Conservation (phyloP, 2,113 vertebrate species). For the Neotragus moschatus region DNA sequence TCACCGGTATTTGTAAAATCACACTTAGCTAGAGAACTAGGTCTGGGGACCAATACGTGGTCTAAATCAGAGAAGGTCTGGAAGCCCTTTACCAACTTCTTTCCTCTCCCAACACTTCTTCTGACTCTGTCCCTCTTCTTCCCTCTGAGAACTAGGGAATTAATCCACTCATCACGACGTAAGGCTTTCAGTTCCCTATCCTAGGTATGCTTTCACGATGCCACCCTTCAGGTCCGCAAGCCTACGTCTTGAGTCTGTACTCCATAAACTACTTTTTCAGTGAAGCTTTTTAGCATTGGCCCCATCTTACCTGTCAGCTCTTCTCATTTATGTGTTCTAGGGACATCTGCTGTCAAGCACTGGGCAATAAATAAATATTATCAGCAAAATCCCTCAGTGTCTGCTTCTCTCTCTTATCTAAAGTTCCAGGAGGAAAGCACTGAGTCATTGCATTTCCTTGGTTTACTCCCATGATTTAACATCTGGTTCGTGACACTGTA, state of each 20-base stretch:
- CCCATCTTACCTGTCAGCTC: neutral
- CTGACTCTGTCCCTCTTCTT: neutral
- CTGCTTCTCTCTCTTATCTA: neutral
- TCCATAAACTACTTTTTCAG: neutral
- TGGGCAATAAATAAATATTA: neutral
- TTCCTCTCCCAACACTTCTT: neutral
- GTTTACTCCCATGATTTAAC: neutral
- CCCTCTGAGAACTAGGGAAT: neutral
- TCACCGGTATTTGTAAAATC: conserved; percentile 82
- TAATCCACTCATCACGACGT: neutral
- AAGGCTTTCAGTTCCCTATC: neutral
- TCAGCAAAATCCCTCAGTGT: neutral
- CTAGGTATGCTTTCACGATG: neutral
- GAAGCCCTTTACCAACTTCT: neutral
- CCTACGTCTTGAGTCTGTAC: neutral
- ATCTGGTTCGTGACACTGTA: too few relatives aligned
- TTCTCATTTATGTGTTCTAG: neutral
- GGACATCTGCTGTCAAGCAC: neutral
- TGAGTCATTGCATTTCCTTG: neutral
- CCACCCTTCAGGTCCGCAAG: neutral
- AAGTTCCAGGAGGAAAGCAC: neutral
- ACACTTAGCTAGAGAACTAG: conserved; percentile 74
- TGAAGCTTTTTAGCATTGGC: neutral
- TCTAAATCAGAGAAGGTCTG: conserved; percentile 85
- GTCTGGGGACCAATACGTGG: conserved; percentile 79